phyloP scores from a whole-genome alignment of 2,888 invertebrate species.

The Tinea trinotella region DNA sequence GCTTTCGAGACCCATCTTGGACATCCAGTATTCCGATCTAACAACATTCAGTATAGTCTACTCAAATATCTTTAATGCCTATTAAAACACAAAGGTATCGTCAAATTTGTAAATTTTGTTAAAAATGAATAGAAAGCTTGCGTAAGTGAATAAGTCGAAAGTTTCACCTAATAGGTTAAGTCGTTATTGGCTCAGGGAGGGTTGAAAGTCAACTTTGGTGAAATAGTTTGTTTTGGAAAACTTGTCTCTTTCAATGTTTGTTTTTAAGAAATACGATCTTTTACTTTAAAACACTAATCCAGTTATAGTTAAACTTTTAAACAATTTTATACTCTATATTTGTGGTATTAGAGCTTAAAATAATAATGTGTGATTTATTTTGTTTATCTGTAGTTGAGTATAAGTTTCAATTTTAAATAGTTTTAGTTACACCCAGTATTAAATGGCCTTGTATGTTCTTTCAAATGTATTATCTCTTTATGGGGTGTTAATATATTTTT shows the following conservation, averaged over 20 bases:
- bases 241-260: slow-evolving; percentile 12
- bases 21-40: too few relatives aligned
- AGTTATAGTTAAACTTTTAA: neutral
- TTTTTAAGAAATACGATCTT: slow-evolving; percentile 17
- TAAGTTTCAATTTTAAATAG: neutral
- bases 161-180: slow-evolving; percentile 16
- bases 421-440: too few relatives aligned
- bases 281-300: neutral
- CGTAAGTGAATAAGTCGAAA: neutral
- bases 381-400: neutral
- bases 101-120: neutral
- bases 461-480: too few relatives aligned
- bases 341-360: neutral
- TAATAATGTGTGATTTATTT: neutral
- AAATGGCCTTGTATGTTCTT: too few relatives aligned
- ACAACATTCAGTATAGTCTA: too few relatives aligned
- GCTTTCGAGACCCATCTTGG: too few relatives aligned
- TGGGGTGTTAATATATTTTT: too few relatives aligned
- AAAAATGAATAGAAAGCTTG: neutral
- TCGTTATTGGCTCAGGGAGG: slow-evolving; percentile 11
- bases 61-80: too few relatives aligned
- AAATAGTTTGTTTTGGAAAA: slow-evolving; percentile 17
- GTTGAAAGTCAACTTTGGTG: slow-evolving; percentile 2
- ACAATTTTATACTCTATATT: neutral
- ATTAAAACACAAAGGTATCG: too few relatives aligned